A percentile compares a stretch with the other conserved stretches of the same genome.
Evolutionary conservation across 2,888 invertebrate species (phyloP).

Genomic region (Troides helena): DNA sequence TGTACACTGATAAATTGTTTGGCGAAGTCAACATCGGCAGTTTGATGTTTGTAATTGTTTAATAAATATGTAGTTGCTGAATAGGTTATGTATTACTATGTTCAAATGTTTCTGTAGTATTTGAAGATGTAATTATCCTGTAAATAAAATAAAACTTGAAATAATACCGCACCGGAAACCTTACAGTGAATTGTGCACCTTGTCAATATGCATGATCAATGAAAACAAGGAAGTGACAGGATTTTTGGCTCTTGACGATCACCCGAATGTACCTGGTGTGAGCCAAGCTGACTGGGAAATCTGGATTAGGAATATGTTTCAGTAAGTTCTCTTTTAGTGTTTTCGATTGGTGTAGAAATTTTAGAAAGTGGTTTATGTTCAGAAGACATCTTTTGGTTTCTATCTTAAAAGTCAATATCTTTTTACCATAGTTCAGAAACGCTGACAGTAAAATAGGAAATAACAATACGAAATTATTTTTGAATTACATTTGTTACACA

Average conservation of each 20-base stretch:
- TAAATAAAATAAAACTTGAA: background rate
- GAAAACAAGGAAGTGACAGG: slow-evolving; percentile 59
- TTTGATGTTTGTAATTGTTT: slow-evolving; percentile 58
- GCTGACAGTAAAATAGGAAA: too few relatives aligned
- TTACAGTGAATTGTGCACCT: slow-evolving; percentile 62
- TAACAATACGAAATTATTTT: too few relatives aligned
- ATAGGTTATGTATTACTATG: too few relatives aligned
- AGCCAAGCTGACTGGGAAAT: slow-evolving; percentile 77
- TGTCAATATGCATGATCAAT: slow-evolving; percentile 77
- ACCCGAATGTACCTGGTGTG: slow-evolving; percentile 79
- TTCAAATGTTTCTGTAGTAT: too few relatives aligned
- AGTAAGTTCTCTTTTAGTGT: slow-evolving; percentile 44
- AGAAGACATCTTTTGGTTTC: too few relatives aligned
- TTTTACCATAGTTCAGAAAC: too few relatives aligned
- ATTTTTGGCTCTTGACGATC: slow-evolving; percentile 64
- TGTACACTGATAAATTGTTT: slow-evolving; percentile 50
- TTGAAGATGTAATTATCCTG: too few relatives aligned
- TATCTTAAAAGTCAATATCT: too few relatives aligned
- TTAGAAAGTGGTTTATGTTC: too few relatives aligned
- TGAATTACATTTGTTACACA: too few relatives aligned
- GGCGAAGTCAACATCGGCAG: slow-evolving; percentile 53
- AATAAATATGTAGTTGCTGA: background rate
- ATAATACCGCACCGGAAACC: background rate
- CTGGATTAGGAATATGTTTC: slow-evolving; percentile 68
- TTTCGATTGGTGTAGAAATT: too few relatives aligned